Conservation (phyloP, 1,140 invertebrate species). For the Acyrthosiphon pisum region DNA sequence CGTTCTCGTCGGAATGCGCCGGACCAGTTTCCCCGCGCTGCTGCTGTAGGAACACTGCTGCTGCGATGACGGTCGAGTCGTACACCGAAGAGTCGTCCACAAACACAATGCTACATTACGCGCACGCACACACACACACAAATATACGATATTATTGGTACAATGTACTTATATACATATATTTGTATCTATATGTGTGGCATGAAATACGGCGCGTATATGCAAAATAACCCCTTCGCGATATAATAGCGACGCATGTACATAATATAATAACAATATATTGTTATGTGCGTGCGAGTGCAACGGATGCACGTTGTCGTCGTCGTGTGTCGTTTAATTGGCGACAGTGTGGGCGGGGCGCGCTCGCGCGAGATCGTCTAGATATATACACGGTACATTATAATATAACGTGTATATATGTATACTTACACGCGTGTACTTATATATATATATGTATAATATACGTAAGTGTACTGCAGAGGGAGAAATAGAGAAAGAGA, state of each 20-base stretch:
- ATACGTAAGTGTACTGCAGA: not conserved
- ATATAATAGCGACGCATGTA: not conserved
- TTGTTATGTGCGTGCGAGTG: not conserved
- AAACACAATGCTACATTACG: slow-evolving; percentile 40
- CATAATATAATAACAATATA: not conserved
- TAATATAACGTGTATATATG: not conserved
- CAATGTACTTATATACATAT: not conserved
- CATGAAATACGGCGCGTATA: slow-evolving; percentile 14
- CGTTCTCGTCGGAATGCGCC: slow-evolving; percentile 28
- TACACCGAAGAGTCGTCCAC: not conserved
- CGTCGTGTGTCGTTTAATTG: slow-evolving; percentile 54
- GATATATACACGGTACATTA: slow-evolving; percentile 15
- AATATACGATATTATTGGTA: not conserved
- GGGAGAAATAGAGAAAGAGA: not conserved
- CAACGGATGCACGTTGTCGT: slow-evolving; percentile 1
- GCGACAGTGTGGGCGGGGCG: slow-evolving; percentile 50
- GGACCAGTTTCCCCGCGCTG: slow-evolving; percentile 40
- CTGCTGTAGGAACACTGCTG: not conserved
- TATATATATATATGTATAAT: not conserved
- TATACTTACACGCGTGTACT: not conserved
- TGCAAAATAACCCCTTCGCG: slow-evolving; percentile 15
- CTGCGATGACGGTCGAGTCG: not conserved
- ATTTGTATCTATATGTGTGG: not conserved
- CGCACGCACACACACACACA: no score
- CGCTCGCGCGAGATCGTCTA: slow-evolving; percentile 31